Evolutionary conservation across 2,113 vertebrate genomes (phyloP).

Genomic region (Brachirus orientalis): DNA sequence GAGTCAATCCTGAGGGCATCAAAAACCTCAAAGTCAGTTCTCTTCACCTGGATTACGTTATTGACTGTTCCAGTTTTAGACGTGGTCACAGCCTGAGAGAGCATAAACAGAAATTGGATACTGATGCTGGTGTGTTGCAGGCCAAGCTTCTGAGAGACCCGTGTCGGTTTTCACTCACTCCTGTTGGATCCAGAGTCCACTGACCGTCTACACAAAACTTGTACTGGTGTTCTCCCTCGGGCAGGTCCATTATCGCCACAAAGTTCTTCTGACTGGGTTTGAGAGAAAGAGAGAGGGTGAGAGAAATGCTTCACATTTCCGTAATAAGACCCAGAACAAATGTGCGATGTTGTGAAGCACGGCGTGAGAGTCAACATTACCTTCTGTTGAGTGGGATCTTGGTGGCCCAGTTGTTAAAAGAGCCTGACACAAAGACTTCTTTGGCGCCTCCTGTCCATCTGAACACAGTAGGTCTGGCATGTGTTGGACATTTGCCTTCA

Average conservation of each 20-base stretch:
- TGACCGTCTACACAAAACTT: constrained; percentile 97
- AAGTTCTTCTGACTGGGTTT: constrained; percentile 92
- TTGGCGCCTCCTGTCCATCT: constrained; percentile 91
- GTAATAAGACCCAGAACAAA: neutral
- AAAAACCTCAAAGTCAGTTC: constrained; percentile 97
- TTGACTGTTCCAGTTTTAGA: constrained; percentile 94
- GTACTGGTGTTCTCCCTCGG: constrained; percentile 98
- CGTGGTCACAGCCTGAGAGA: constrained; percentile 87
- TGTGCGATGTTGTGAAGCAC: neutral
- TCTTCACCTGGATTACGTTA: constrained; percentile 94
- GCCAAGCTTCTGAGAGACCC: neutral
- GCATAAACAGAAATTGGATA: constrained; percentile 16
- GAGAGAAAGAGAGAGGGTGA: constrained; percentile 27
- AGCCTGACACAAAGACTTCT: constrained; percentile 94
- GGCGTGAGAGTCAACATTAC: constrained; percentile 66
- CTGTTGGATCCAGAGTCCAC: constrained; percentile 94
- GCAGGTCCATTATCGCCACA: constrained; percentile 93
- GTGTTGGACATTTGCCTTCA: constrained; percentile 83
- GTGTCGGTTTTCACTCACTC: constrained; percentile 78
- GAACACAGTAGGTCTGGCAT: constrained; percentile 92
- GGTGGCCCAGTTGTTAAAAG: constrained; percentile 96
- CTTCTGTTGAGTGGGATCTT: constrained; percentile 96
- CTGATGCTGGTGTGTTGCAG: neutral
- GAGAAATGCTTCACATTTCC: neutral
- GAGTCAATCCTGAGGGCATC: constrained; percentile 97